These are phyloP conservation scores for Ancistrus triradiatus DNA, from an alignment of 2,113 vertebrate species.

Conservation along the genomic window DNA sequence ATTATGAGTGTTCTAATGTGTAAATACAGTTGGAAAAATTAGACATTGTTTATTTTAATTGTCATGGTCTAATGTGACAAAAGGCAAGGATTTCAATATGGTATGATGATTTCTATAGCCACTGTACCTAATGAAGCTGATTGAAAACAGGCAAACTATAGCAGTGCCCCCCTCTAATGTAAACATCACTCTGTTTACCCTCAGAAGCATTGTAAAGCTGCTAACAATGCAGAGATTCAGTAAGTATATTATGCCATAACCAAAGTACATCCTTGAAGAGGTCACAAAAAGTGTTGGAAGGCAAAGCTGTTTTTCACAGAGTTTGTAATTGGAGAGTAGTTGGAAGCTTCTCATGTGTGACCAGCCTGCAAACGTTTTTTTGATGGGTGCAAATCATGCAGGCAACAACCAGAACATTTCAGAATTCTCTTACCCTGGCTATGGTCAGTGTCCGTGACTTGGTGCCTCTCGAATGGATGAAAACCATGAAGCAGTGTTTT, in stretches of 20 bases:
- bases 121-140: too few species aligned
- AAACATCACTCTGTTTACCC: neutral
- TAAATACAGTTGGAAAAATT: too few species aligned
- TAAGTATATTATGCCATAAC: neutral
- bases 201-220: neutral
- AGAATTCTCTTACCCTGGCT: neutral
- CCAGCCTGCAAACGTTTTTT: neutral
- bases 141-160: too few species aligned
- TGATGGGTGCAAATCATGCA: neutral
- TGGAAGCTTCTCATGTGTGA: conserved; percentile 5
- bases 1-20: too few species aligned
- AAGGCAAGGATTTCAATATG: too few species aligned
- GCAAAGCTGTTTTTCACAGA: neutral
- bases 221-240: neutral
- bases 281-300: neutral
- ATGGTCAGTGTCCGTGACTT: conserved; percentile 1
- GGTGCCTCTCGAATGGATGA: too few species aligned
- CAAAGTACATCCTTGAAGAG: conserved; percentile 7
- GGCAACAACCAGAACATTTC: neutral
- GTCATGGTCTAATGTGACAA: too few species aligned
- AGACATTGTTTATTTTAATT: too few species aligned
- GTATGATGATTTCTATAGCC: too few species aligned
- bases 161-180: too few species aligned
- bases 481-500: too few species aligned
- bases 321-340: conserved; percentile 1